Evolutionary conservation across 2,888 invertebrate species (phyloP), one percentile per base, ranked within the genome.

Genomic region (Drosophila histrio): DNA sequence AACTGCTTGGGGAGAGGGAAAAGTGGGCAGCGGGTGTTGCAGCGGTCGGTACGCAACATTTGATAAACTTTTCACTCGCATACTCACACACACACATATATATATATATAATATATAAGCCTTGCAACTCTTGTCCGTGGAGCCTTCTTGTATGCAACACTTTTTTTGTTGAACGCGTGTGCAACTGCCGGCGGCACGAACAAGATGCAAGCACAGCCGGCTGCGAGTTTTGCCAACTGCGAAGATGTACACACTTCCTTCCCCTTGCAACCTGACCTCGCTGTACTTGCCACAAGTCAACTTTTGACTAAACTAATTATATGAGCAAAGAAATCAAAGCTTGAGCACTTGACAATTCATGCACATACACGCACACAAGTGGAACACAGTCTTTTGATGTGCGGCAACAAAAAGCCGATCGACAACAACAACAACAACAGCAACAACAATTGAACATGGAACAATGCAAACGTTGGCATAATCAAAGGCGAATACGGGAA

Each of bases 271-370:
- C 13, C 0, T n/a, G 5, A 8, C 15, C 13, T 24, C 39, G 32
- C 54, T 60, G 38, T 38, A 41, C 47, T 46, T 65, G 46, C 47
- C 62, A 46, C 53, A 57, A 73, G 24, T 61, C 56, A 74, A 71
- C 63, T 79, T 77, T 43, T 79, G 86, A 81, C 83, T 84, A 80
- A 84, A 80, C 82, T 84, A 82, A 82, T 82, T 86, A 80, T 69
- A 67, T 64, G 71, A 57, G 67, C 58, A 72, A 69, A 70, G 77
- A 72, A 79, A 86, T 83, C 77, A 86, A 80, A 67, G 86, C 70
- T 28, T 15, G 38, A 41, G 22, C 59, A 71, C 80, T 81, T 50
- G 61, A 81, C 61, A 52, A 44, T 50, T 79, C 71, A 77, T 72
- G 70, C 81, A 67, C 56, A 70, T 61, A 73, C 71, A 83, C 80